phyloP scores from a whole-genome alignment of 2,888 invertebrate genomes.

The Pollenia angustigena region DNA sequence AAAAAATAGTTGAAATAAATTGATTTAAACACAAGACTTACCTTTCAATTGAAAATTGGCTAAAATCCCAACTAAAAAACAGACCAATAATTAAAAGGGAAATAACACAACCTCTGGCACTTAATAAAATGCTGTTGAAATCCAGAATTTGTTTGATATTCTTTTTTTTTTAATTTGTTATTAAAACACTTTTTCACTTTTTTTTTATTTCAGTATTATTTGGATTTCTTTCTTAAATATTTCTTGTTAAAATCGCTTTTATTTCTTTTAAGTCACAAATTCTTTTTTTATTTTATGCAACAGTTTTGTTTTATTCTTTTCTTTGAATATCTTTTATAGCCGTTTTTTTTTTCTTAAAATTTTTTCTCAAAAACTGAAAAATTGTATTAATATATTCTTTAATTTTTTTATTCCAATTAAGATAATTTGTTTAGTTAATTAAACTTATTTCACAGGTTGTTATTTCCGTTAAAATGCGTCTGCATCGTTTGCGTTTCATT shows the following conservation, averaged over 20 bases:
- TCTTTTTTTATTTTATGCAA: not conserved
- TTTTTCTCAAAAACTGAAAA: not conserved
- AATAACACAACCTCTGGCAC: constrained; percentile 50
- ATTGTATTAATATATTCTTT: too few species aligned
- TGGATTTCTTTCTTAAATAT: not conserved
- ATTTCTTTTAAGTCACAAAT: not conserved
- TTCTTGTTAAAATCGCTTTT: not conserved
- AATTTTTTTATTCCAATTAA: not conserved
- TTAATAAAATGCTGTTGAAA: not conserved
- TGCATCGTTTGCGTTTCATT: constrained; percentile 83
- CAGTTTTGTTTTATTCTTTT: constrained; percentile 1
- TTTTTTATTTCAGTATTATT: constrained; percentile 12
- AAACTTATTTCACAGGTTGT: constrained; percentile 56
- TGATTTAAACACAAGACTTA: constrained; percentile 36
- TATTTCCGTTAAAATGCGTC: constrained; percentile 77
- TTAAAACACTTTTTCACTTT: constrained; percentile 56
- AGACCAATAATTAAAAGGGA: constrained; percentile 33
- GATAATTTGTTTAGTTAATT: not conserved
- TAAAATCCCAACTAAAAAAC: constrained; percentile 28
- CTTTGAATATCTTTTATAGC: not conserved
- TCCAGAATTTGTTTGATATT: not conserved
- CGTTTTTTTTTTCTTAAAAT: constrained; percentile 7
- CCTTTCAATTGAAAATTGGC: constrained; percentile 49
- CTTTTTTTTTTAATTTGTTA: constrained; percentile 9
- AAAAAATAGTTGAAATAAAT: constrained; percentile 29